These are phyloP conservation scores for Protodeltote pygarga DNA, from an alignment of 2,888 invertebrate species.

Conservation along the genomic window DNA sequence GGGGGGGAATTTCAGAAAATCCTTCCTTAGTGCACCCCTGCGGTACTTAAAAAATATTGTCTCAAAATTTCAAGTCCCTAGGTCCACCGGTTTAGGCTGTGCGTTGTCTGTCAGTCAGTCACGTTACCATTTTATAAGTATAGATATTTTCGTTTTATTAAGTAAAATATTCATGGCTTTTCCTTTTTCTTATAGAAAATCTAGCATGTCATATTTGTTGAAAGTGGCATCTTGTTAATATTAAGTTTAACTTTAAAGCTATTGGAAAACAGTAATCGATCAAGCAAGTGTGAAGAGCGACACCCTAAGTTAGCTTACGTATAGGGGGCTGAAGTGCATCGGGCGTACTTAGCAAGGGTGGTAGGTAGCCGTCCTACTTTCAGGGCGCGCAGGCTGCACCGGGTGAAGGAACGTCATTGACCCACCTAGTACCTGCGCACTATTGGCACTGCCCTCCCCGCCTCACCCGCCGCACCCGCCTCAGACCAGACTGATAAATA, in stretches of 20 bases:
- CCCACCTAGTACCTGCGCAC: constrained; percentile 76
- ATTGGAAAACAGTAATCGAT: constrained; percentile 23
- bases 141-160: too few relatives aligned
- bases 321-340: constrained; percentile 50
- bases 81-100: too few relatives aligned
- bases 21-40: too few relatives aligned
- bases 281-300: constrained; percentile 17
- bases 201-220: too few relatives aligned
- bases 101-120: too few relatives aligned
- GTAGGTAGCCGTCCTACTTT: constrained; percentile 73
- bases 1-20: too few relatives aligned
- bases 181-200: too few relatives aligned
- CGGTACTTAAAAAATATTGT: too few relatives aligned
- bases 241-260: background rate
- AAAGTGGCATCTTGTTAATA: too few relatives aligned
- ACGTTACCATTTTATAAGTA: too few relatives aligned
- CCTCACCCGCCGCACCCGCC: constrained; percentile 37
- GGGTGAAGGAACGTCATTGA: constrained; percentile 82
- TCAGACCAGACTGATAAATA: constrained; percentile 66
- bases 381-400: constrained; percentile 69
- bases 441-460: constrained; percentile 45
- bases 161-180: background rate
- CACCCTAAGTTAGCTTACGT: constrained; percentile 39
- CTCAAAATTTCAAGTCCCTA: too few relatives aligned
- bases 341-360: constrained; percentile 40